A percentile compares a stretch with the other conserved stretches of the same genome.
Conservation (phyloP, 2,113 vertebrate genomes). For the Ifrita kowaldi region DNA sequence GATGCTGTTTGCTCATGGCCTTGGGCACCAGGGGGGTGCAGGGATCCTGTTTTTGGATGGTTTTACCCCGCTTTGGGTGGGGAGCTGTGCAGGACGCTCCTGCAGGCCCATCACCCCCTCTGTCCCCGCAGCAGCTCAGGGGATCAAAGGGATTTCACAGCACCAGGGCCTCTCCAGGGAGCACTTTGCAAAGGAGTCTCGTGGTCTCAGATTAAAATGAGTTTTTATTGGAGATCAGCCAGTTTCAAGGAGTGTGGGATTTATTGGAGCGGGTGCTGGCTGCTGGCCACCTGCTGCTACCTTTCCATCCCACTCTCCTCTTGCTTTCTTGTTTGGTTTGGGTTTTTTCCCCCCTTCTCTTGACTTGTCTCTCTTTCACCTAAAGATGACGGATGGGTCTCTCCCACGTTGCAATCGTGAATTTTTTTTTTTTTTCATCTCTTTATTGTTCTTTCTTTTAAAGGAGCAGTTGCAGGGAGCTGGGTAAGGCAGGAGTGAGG, state of each 20-base stretch:
- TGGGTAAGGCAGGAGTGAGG: background rate
- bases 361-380: background rate
- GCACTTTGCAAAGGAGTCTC: slow-evolving; percentile 43
- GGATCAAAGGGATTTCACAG: slow-evolving; percentile 25
- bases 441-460: background rate
- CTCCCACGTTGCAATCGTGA: background rate
- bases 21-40: background rate
- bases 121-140: background rate
- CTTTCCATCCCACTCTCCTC: background rate
- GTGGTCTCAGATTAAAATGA: slow-evolving; percentile 66
- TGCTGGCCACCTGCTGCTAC: slow-evolving; percentile 41
- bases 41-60: accelerated
- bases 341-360: background rate
- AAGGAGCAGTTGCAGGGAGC: background rate
- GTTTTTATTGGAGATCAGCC: slow-evolving; percentile 70
- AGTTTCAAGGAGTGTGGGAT: slow-evolving; percentile 48
- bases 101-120: background rate
- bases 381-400: background rate
- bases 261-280: slow-evolving; percentile 52
- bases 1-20: accelerated
- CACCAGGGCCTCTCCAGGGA: slow-evolving; percentile 38
- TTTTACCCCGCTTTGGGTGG: accelerated
- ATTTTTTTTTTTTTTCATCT: background rate
- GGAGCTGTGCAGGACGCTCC: background rate
- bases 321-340: background rate